Evolutionary conservation across 2,888 invertebrate species (phyloP), one percentile per base, ranked within the genome.

Genomic region (Ophion ellenae): DNA sequence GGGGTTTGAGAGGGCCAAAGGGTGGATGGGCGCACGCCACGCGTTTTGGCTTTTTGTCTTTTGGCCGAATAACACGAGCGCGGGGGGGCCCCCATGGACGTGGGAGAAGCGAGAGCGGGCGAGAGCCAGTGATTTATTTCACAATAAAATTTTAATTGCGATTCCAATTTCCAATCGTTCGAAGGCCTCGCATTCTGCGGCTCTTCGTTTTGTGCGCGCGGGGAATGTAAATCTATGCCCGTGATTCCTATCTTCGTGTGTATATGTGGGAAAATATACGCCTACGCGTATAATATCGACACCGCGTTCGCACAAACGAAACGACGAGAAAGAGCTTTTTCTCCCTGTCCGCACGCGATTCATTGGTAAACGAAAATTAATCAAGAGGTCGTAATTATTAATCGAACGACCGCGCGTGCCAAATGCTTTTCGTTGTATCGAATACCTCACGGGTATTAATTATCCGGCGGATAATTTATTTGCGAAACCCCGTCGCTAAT

Each of bases 111-210:
- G 59, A 70, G 28, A 66, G 69, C 59, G 77, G 53, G 17, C 57
- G 66, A 57, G 61, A 53, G 32, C 45, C 81, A 71, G 80, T 85
- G 85, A 85, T 85, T 85, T 85, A 85, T 85, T 76, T 79, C 83
- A 83, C 85, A 85, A 85, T 85, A 85, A 85, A 85, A 83, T 80
- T 85, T 85, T 85, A 85, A 85, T 85, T 85, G 85, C 85, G 83
- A 83, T 80, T 80, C 85, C 83, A 85, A 80, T 85, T 83, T 83
- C 85, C 79, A 85, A 85, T 80, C 70, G 80, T 85, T 79, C 71
- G 79, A 79, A 82, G 75, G 76, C 32, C 20, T 64, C 74, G 70
- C 67, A 76, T 83, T 83, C 83, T 73, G 76, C 61, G 76, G 76
- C 80, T 71, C 79, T 71, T 59, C 63, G 80, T 67, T 79, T 67